Evolutionary conservation across 2,797 vertebrate genomes (phyloP), one percentile per base, ranked within the genome.

Genomic region (Tokudaia muenninki): DNA sequence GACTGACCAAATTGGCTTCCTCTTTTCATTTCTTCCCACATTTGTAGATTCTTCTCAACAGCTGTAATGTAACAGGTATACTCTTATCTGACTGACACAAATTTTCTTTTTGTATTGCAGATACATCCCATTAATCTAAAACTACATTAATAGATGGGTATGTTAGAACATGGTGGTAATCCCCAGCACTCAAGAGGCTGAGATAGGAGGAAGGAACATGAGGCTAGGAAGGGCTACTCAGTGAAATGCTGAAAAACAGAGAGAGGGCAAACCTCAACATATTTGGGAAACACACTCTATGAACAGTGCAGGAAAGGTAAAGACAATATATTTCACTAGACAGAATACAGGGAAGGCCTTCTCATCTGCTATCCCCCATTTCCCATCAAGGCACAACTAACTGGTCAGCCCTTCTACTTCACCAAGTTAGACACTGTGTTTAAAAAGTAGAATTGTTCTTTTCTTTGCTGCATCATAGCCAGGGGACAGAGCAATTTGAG

Each of bases 21-120:
- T 22, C 99, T 99, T 98, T 99, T 99, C 99, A 99, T 99, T 98
- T 99, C 99, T 55, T 99, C 98, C 99, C 99, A 99, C 99, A 99
- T 99, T 92, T 99, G 99, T 87, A 99, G 97, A 98, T 99, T 99
- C 98, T 99, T 99, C 97, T 99, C 99, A 98, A 99, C 97, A 91
- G 99, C 99, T 99, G 87, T 59, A 97, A 97, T 47, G 91, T 93
- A n/a, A 97, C 50, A 97, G 86, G 57, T 31, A 63, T 2, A 0
- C 26, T 83, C 93, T 77, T 89, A 97, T 61, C 22, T 88, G 67
- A 57, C n/a, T 57, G 50, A 41, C 57, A 3, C 0, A 31, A 75
- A 12, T 59, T 44, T 74, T 74, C 24, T 21, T 59, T 61, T 67
- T 37, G 14, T 55, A 67, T 80, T 52, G 10, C n/a, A 44, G 81